Evolutionary conservation across 2,888 invertebrate species (phyloP).

Genomic region (Cephus pygmeus): DNA sequence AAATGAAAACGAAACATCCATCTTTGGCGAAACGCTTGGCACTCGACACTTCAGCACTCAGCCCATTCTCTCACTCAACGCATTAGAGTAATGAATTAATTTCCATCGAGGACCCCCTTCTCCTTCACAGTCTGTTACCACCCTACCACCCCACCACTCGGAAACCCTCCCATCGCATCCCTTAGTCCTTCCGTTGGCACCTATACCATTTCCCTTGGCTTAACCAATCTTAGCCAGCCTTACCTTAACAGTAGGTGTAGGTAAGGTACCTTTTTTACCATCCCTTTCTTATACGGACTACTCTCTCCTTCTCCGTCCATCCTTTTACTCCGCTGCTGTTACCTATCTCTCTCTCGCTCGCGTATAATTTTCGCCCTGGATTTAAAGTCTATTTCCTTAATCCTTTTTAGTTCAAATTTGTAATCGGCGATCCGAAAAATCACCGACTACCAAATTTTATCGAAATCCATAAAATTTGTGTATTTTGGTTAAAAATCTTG

Average conservation of each 20-base stretch:
- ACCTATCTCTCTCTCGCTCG: constrained; percentile 14
- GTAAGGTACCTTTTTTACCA: not conserved
- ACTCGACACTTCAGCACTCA: constrained; percentile 58
- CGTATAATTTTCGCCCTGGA: constrained; percentile 36
- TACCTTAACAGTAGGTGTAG: not conserved
- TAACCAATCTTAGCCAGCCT: not conserved
- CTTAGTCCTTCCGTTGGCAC: not conserved
- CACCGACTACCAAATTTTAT: too few relatives aligned
- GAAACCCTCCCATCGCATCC: not conserved
- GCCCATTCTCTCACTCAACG: constrained; percentile 58
- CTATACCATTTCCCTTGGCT: constrained; percentile 20
- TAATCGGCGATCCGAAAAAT: too few relatives aligned
- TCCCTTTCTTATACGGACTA: not conserved
- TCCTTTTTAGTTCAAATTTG: too few relatives aligned
- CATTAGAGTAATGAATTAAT: constrained; percentile 67
- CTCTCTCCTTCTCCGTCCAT: constrained; percentile 25
- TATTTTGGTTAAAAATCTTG: too few relatives aligned
- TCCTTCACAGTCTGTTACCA: constrained; percentile 11
- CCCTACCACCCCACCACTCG: constrained; percentile 25
- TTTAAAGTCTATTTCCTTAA: constrained; percentile 63
- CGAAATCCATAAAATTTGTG: too few relatives aligned
- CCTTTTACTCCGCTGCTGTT: constrained; percentile 13
- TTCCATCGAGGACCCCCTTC: constrained; percentile 54
- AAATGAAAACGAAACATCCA: constrained; percentile 65
- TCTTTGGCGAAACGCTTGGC: constrained; percentile 58